phyloP scores from a whole-genome alignment of 2,888 invertebrate species.

The Vesta saturnalis region DNA sequence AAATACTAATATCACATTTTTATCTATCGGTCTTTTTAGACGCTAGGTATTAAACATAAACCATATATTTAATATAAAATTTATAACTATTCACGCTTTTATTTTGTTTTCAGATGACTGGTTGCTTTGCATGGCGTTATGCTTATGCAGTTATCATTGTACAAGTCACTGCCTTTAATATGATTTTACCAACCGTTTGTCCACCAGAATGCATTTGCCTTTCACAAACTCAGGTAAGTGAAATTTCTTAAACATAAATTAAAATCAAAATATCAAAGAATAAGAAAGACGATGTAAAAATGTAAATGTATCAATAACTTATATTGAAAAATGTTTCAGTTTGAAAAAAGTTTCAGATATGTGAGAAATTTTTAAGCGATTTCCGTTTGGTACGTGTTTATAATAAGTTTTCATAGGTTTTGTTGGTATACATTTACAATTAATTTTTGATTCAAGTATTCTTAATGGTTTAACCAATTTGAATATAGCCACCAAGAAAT shows the following conservation, averaged over 20 bases:
- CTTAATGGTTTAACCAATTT: constrained; percentile 2
- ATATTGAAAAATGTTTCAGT: constrained; percentile 46
- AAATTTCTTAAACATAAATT: background rate
- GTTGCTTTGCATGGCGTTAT: constrained; percentile 53
- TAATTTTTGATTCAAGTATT: too few species aligned
- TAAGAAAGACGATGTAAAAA: constrained; percentile 27
- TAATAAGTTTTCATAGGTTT: constrained; percentile 43
- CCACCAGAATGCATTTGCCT: constrained; percentile 87
- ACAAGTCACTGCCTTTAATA: constrained; percentile 56
- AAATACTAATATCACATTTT: too few species aligned
- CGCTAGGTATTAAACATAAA: too few species aligned
- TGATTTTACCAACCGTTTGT: constrained; percentile 69
- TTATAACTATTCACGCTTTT: background rate
- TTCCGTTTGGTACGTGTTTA: constrained; percentile 45
- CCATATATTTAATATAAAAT: too few species aligned
- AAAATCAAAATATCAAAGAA: background rate
- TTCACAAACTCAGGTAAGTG: constrained; percentile 83
- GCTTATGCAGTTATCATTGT: constrained; percentile 54
- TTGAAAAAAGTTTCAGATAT: constrained; percentile 27
- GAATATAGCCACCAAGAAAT: constrained; percentile 13
- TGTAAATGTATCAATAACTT: constrained; percentile 46
- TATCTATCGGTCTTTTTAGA: too few species aligned
- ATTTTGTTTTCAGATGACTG: constrained; percentile 58
- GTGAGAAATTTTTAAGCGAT: constrained; percentile 15
- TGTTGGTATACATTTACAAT: background rate